Base-by-base conservation (phyloP, 2,888 invertebrate genomes). In the Plebejus argus region DNA sequence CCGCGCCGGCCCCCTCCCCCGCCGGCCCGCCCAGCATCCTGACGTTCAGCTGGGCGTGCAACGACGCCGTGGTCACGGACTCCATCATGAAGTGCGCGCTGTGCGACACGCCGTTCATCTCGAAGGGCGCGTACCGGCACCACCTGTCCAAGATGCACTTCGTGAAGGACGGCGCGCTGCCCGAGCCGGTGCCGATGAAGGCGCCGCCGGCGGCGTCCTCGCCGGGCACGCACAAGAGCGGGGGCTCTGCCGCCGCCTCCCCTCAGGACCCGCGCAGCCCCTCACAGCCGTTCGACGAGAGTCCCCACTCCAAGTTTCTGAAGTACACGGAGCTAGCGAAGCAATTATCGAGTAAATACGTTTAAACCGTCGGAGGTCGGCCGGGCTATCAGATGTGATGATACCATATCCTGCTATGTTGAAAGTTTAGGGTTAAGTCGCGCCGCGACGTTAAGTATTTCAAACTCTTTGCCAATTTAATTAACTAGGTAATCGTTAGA, bases 261-360 rank as follows among this genome's bases (percentile, higher is more conserved):
- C 95, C 95, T 72, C 94, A 95, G 80, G 95, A 95, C 85, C 95
- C 95, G 77, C 94, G 95, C 80, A 95, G 95, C 82, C 95, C 96
- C 80, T 89, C 95, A 88, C 89, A 95, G 90, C 90, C 95, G 53
- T 97, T 96, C 87, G 98, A 98, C 86, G 98, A 98, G 92, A 98
- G 98, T 89, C 98, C 98, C 76, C 98, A 98, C 94, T 98, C 99
- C 85, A 99, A 99, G 95, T 99, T 99, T 95, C 96, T 99, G 85
- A 99, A 99, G 95, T 99, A 99, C 95, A 99, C 99, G 89, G 99
- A 99, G 95, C 96, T 99, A 94, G 99, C 99, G 87, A 99, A 99
- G 94, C 99, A 99, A 95, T 95, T 99, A 91, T 99, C 99, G 90
- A 98, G 98, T 95, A 99, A 99, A 95, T 98, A 98, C 95, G 97